Evolutionary conservation across 1,140 invertebrate genomes (phyloP).

Genomic region (Samia ricini): DNA sequence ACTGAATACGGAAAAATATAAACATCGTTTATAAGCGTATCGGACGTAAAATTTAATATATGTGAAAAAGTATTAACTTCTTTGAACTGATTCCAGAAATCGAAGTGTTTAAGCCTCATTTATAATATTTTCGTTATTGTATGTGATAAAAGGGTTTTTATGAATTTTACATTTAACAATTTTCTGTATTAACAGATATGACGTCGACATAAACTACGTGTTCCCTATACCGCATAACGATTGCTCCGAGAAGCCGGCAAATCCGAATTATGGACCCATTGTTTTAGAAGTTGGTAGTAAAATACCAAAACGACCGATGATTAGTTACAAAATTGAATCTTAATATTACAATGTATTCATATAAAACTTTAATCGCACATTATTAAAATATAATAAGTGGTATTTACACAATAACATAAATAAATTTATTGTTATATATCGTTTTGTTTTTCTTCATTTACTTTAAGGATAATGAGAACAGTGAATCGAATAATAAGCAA

Average conservation of each 20-base stretch:
- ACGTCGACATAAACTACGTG: conserved; percentile 89
- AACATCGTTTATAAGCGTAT: too few species aligned
- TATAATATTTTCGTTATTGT: neutral
- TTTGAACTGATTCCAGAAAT: too few species aligned
- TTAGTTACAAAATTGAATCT: conserved; percentile 52
- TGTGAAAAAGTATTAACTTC: too few species aligned
- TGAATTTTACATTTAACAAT: neutral
- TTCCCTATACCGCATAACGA: conserved; percentile 87
- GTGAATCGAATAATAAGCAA: too few species aligned
- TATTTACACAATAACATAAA: too few species aligned
- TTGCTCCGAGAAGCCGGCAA: conserved; percentile 73
- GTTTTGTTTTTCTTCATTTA: neutral
- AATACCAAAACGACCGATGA: conserved; percentile 44
- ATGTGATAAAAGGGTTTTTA: neutral
- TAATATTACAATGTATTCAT: conserved; percentile 29
- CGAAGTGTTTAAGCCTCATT: too few species aligned
- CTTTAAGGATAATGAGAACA: too few species aligned
- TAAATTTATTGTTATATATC: neutral
- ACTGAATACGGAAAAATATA: too few species aligned
- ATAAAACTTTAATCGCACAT: neutral
- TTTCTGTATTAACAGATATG: conserved; percentile 76
- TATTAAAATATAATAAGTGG: neutral
- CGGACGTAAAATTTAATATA: too few species aligned
- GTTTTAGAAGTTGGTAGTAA: conserved; percentile 56
- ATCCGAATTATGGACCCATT: conserved; percentile 44